These are phyloP conservation scores for Nephotettix cincticeps DNA, from an alignment of 1,140 invertebrate species.

Conservation along the genomic window DNA sequence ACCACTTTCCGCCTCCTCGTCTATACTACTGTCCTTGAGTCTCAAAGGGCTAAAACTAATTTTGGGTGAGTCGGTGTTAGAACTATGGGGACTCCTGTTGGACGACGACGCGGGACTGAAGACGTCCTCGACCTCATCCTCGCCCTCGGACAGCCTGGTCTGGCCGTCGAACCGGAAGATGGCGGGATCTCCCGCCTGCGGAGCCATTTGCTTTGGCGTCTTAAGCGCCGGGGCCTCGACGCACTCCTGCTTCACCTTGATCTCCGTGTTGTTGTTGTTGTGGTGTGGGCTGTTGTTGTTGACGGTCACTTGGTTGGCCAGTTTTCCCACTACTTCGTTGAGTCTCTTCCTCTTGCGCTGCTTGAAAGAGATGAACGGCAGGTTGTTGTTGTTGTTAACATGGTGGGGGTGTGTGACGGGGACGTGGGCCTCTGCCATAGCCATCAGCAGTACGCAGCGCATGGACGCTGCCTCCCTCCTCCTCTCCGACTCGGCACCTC, in stretches of 20 bases:
- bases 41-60: slow-evolving; percentile 59
- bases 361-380: slow-evolving; percentile 41
- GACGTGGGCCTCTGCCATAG: slow-evolving; percentile 64
- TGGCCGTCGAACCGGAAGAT: slow-evolving; percentile 56
- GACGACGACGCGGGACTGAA: slow-evolving; percentile 56
- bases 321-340: slow-evolving; percentile 70
- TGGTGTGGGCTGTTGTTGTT: slow-evolving; percentile 43
- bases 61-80: slow-evolving; percentile 55
- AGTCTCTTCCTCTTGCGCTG: slow-evolving; percentile 70
- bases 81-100: slow-evolving; percentile 54
- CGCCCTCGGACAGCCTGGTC: slow-evolving; percentile 48
- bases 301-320: slow-evolving; percentile 51
- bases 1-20: slow-evolving; percentile 48
- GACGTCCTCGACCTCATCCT: slow-evolving; percentile 54
- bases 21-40: slow-evolving; percentile 52
- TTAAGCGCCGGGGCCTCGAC: slow-evolving; percentile 29
- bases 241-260: slow-evolving; percentile 36
- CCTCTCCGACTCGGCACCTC: background rate
- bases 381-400: slow-evolving; percentile 48
- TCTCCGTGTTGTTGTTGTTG: slow-evolving; percentile 42
- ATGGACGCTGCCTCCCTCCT: slow-evolving; percentile 53
- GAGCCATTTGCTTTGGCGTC: slow-evolving; percentile 41
- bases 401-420: slow-evolving; percentile 53
- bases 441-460: slow-evolving; percentile 61
- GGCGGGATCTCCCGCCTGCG: slow-evolving; percentile 40